A percentile compares a stretch with the other conserved stretches of the same genome.
Conservation (phyloP, 2,113 vertebrate genomes). For the Azemiops feae region DNA sequence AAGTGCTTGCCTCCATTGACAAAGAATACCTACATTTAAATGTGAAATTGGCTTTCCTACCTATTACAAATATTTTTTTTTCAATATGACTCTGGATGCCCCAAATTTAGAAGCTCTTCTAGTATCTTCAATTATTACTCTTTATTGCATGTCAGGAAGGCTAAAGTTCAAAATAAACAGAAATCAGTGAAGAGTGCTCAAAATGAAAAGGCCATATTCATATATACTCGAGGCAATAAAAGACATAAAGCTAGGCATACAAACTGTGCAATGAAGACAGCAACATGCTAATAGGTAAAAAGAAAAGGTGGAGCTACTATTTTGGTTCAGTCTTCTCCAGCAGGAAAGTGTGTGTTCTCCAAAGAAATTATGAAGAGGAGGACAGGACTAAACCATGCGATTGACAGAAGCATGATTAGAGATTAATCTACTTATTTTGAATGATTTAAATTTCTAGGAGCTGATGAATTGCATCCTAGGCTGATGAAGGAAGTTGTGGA, state of each 20-base stretch:
- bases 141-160: neutral
- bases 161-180: neutral
- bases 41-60: neutral
- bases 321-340: neutral
- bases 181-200: neutral
- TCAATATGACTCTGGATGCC: rapidly evolving
- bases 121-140: neutral
- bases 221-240: neutral
- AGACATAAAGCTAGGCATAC: neutral
- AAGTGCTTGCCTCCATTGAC: rapidly evolving
- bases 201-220: neutral
- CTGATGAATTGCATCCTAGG: neutral
- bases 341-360: neutral
- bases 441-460: neutral
- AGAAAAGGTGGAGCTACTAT: neutral
- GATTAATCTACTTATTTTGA: neutral
- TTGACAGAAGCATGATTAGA: neutral
- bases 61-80: neutral
- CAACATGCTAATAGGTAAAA: neutral
- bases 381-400: neutral
- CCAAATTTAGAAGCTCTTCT: neutral
- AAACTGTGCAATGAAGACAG: neutral
- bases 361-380: neutral
- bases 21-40: neutral
- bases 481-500: neutral